Conservation (phyloP, 2,888 invertebrate species). For the Aelia acuminata region DNA sequence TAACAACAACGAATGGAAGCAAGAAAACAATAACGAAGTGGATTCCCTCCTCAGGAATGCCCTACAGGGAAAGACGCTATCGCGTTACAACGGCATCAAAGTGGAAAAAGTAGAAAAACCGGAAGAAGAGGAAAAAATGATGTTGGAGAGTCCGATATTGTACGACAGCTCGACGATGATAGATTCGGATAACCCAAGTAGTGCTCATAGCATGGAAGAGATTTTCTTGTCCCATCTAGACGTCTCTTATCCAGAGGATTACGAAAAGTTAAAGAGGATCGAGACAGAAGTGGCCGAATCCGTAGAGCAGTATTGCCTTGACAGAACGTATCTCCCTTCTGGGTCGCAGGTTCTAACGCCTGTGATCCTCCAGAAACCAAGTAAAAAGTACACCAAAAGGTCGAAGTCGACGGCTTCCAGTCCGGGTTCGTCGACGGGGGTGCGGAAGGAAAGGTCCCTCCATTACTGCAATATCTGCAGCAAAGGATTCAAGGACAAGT, state of each 20-base stretch:
- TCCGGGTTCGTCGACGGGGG: slow-evolving; percentile 68
- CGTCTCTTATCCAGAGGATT: slow-evolving; percentile 81
- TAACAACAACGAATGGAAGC: slow-evolving; percentile 72
- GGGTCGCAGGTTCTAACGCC: slow-evolving; percentile 74
- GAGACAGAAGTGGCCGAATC: slow-evolving; percentile 86
- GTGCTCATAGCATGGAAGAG: slow-evolving; percentile 79
- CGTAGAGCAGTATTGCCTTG: slow-evolving; percentile 73
- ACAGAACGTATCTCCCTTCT: slow-evolving; percentile 71
- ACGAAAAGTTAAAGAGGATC: slow-evolving; percentile 87
- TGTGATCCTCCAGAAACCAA: slow-evolving; percentile 62
- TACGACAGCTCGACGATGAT: slow-evolving; percentile 70
- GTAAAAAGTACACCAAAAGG: slow-evolving; percentile 76
- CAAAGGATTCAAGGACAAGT: slow-evolving; percentile 95
- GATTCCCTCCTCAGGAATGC: slow-evolving; percentile 87
- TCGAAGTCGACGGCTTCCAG: slow-evolving; percentile 72
- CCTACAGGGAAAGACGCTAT: slow-evolving; percentile 80
- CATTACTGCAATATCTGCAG: slow-evolving; percentile 95
- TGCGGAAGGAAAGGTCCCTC: slow-evolving; percentile 83
- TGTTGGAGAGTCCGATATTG: slow-evolving; percentile 62
- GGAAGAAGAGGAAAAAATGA: slow-evolving; percentile 65
- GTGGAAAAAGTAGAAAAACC: slow-evolving; percentile 64
- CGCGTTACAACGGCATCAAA: slow-evolving; percentile 66
- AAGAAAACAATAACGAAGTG: slow-evolving; percentile 69
- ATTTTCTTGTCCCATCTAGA: slow-evolving; percentile 79
- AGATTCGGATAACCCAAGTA: slow-evolving; percentile 72